Percentiles rank a stretch among this genome's conserved stretches.
phyloP scores from a whole-genome alignment of 2,113 vertebrate genomes.

The Hyperopisus bebe region DNA sequence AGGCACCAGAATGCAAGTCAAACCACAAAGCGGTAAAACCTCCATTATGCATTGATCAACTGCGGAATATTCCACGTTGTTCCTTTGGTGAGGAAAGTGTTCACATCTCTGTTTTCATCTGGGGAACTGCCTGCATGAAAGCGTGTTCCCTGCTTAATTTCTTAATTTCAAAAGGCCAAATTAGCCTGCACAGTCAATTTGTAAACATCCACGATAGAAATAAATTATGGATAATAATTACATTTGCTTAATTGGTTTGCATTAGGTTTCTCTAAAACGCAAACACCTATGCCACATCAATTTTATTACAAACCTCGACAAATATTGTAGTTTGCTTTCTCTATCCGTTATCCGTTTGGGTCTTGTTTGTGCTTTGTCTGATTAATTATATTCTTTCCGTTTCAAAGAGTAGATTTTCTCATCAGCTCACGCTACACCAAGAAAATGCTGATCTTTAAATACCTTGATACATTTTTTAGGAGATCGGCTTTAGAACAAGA shows the following conservation, averaged over 20 bases:
- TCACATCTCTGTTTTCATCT: background rate
- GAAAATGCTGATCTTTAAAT: slow-evolving; percentile 10
- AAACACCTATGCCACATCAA: slow-evolving; percentile 3
- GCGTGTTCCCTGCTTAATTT: background rate
- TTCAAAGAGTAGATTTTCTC: background rate
- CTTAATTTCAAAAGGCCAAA: background rate
- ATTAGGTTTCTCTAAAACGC: background rate
- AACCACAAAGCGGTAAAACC: slow-evolving; percentile 26
- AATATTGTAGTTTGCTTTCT: background rate
- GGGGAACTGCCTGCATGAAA: background rate
- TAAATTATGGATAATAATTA: slow-evolving; percentile 6
- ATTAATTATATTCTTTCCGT: slow-evolving; percentile 5
- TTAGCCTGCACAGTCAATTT: background rate
- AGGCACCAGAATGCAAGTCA: slow-evolving; percentile 35
- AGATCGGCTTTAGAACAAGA: background rate
- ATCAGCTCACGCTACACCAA: background rate
- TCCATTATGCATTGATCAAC: background rate
- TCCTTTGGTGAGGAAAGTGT: background rate
- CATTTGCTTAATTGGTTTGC: background rate
- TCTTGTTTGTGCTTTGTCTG: background rate
- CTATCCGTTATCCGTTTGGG: background rate
- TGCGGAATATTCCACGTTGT: background rate
- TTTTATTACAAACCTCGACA: background rate
- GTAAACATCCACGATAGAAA: background rate
- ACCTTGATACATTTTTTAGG: background rate